These are phyloP conservation scores for Neogale vison DNA, from an alignment of 2,113 vertebrate genomes.

Conservation along the genomic window DNA sequence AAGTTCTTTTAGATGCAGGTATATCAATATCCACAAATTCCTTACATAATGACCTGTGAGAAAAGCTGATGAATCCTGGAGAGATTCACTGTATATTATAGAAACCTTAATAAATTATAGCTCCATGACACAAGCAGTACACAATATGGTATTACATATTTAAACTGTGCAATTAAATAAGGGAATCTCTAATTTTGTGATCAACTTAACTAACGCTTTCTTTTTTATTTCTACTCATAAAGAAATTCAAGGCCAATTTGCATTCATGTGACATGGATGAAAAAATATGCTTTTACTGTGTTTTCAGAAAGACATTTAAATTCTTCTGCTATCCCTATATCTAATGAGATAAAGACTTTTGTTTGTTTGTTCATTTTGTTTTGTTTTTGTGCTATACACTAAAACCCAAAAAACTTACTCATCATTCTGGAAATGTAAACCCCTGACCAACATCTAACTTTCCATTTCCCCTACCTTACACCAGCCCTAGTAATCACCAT, in stretches of 20 bases:
- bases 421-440: neutral
- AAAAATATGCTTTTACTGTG: neutral
- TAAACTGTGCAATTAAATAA: neutral
- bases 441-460: neutral
- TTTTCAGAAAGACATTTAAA: neutral
- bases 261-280: neutral
- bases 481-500: neutral
- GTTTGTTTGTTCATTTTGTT: neutral
- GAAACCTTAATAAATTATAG: slow-evolving; percentile 41
- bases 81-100: neutral
- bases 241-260: slow-evolving; percentile 15
- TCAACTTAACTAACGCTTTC: neutral
- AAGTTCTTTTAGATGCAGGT: slow-evolving; percentile 18
- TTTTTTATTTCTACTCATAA: neutral
- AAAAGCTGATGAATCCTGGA: slow-evolving; percentile 34
- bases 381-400: neutral
- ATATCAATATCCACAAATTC: neutral
- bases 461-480: neutral
- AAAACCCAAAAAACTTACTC: neutral
- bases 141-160: neutral
- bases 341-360: neutral
- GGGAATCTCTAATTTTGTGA: neutral
- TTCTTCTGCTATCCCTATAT: neutral
- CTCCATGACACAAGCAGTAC: neutral
- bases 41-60: slow-evolving; percentile 25